These are phyloP conservation scores for Xiphophorus hellerii DNA, from an alignment of 2,113 vertebrate genomes.

Conservation along the genomic window DNA sequence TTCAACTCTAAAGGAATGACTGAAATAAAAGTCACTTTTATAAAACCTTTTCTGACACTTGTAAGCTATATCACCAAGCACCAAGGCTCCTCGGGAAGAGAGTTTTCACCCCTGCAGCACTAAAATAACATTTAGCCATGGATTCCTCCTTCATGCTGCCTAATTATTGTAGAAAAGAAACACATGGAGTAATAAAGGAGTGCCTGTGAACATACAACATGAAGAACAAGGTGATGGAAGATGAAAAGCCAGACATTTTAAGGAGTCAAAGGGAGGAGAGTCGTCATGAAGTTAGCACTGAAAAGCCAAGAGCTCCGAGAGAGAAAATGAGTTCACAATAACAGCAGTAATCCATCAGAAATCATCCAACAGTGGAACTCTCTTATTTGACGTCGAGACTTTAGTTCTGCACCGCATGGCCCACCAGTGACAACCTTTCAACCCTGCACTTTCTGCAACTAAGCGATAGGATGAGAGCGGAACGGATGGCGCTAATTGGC, in stretches of 20 bases:
- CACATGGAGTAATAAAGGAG: neutral
- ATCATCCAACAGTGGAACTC: slow-evolving; percentile 25
- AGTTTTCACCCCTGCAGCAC: no score
- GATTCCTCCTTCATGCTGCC: no score
- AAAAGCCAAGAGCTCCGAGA: neutral
- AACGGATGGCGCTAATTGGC: slow-evolving; percentile 73
- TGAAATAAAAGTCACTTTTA: no score
- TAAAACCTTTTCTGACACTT: no score
- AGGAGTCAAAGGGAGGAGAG: neutral
- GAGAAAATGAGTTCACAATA: slow-evolving; percentile 18
- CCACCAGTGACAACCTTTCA: slow-evolving; percentile 60
- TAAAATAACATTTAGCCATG: no score
- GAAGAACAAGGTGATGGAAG: neutral
- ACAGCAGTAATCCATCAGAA: slow-evolving; percentile 44
- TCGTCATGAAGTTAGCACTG: slow-evolving; percentile 6
- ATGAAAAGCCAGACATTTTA: neutral
- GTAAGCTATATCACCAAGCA: no score
- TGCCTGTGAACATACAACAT: accelerated
- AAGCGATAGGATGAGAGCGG: slow-evolving; percentile 62
- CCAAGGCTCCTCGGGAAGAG: no score
- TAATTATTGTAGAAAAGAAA: neutral
- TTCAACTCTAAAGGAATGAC: no score
- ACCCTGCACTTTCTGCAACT: slow-evolving; percentile 45
- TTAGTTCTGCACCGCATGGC: slow-evolving; percentile 32
- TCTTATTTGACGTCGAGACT: slow-evolving; percentile 52